phyloP scores from a whole-genome alignment of 2,797 vertebrate genomes.

The Dicrostonyx torquatus region DNA sequence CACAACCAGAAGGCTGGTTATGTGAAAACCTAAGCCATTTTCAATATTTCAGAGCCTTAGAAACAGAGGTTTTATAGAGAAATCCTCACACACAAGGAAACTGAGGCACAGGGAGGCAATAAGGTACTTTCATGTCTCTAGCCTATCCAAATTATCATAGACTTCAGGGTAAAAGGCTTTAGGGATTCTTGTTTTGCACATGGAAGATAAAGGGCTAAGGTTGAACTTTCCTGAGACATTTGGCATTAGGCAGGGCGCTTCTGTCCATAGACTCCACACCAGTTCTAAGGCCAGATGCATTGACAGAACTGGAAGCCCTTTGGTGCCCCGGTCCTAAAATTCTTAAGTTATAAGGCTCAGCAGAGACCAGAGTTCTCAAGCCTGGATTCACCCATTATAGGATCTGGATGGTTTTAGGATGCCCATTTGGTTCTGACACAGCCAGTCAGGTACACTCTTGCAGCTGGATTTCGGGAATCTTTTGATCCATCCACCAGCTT shows the following conservation, averaged over 20 bases:
- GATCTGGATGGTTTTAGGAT: background rate
- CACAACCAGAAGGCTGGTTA: background rate
- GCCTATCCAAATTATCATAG: background rate
- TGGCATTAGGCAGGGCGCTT: background rate
- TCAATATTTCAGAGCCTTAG: background rate
- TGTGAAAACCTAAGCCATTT: background rate
- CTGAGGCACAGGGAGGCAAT: background rate
- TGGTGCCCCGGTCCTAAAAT: background rate
- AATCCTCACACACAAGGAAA: background rate
- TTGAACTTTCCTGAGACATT: background rate
- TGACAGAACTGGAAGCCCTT: background rate
- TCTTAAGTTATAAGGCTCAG: background rate
- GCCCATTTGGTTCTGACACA: background rate
- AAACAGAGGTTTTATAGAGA: background rate
- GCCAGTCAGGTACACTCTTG: background rate
- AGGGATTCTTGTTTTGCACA: background rate
- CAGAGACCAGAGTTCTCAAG: background rate
- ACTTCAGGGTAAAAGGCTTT: background rate
- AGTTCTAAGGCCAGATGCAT: background rate
- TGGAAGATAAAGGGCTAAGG: background rate
- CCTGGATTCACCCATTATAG: background rate
- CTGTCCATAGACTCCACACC: background rate
- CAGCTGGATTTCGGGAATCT: background rate
- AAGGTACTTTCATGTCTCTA: background rate
- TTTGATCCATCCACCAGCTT: background rate